Base-by-base conservation (phyloP, 2,113 vertebrate species). In the Picathartes gymnocephalus region DNA sequence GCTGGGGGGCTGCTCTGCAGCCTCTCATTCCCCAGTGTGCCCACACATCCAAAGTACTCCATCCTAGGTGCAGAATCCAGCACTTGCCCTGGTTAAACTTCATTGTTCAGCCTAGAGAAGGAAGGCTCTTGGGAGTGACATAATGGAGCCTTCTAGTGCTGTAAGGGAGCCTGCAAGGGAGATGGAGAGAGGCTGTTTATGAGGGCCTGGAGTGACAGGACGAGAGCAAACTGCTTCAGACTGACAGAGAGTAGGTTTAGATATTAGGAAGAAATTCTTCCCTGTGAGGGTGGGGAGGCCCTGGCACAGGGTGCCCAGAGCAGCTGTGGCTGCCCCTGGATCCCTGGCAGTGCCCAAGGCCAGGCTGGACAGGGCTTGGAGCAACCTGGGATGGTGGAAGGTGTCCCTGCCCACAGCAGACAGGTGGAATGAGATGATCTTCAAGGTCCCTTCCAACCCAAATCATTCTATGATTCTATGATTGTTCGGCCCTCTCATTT, bases 341-440 rank as follows among this genome's bases (percentile, higher is more conserved):
- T 40, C 11, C 42, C 42, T 64, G 48, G 24, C 0, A 56, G 16
- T 31, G 35, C 1, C 24, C 48, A 17, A 31, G 48, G 20, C 35
- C 57, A 35, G 48, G 57, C 0, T 64, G 74, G 35, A 35, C 0
- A 0, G 40, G 5, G 17, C 21, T 48, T 10, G 35, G 66, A 48
- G 31, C 14, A 48, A 0, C 25, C 35, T 80, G 74, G 42, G 17
- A 1, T 0, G 3, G 50, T 50, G 57, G 25, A 7, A 72, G 17
- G 17, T 64, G 42, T 42, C 48, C 35, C 31, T 48, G 42, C 25
- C 42, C 11, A 15, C 2, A 8, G 14, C 25, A 48, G 24, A 21
- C 6, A 2, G 4, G 21, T 64, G 31, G 35, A 27, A 50, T 18
- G 31, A 3, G 17, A 35, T 31, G 42, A 31, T 1, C 5, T 57